Conservation (phyloP, 1,140 invertebrate genomes). For the Lanistes nyassanus region DNA sequence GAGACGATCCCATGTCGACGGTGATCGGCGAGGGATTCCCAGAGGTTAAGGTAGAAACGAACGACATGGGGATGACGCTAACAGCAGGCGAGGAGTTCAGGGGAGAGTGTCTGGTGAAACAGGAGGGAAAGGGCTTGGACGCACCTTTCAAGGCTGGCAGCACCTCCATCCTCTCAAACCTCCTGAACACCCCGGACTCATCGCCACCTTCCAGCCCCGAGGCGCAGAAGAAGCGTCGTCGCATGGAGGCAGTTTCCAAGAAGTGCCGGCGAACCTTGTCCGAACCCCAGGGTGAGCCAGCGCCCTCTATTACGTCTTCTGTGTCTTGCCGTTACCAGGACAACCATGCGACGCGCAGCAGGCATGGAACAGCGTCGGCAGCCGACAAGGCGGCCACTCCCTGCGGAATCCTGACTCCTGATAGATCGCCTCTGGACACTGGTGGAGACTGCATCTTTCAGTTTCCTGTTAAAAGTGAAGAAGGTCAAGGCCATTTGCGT, state of each 20-base stretch:
- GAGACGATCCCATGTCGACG: not conserved
- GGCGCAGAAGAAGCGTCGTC: constrained; percentile 15
- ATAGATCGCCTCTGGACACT: constrained; percentile 35
- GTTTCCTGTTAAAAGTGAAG: constrained; percentile 13
- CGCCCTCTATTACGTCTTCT: too few species aligned
- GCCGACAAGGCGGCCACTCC: constrained; percentile 17
- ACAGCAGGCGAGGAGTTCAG: not conserved
- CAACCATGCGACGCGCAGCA: not conserved
- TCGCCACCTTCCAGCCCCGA: constrained; percentile 41
- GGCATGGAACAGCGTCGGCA: not conserved
- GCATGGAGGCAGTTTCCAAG: too few species aligned
- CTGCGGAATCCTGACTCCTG: constrained; percentile 35
- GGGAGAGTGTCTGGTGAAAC: not conserved
- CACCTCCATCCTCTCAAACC: constrained; percentile 28
- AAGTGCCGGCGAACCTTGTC: too few species aligned
- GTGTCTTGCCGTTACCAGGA: constrained; percentile 5
- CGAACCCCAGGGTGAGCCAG: too few species aligned
- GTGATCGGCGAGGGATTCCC: not conserved
- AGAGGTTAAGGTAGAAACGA: not conserved
- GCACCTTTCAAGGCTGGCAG: not conserved
- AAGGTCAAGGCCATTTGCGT: not conserved
- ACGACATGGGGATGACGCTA: not conserved
- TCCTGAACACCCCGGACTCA: constrained; percentile 46
- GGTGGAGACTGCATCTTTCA: constrained; percentile 24
- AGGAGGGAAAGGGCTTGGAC: not conserved